Base-by-base conservation (phyloP, 2,888 invertebrate genomes). In the Pyrocoelia pectoralis region DNA sequence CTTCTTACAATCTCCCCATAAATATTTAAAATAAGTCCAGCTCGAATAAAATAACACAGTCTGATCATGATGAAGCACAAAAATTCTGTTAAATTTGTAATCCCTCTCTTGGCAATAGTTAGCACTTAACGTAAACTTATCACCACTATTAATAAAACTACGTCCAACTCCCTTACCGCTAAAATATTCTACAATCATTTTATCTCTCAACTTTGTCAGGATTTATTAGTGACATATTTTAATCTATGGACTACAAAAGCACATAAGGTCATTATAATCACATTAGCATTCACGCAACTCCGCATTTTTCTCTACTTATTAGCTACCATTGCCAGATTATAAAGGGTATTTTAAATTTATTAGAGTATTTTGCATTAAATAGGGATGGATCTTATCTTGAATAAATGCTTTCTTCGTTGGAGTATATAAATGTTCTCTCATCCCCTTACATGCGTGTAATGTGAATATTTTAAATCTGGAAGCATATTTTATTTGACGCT, bases 211-310 rank as follows among this genome's bases (percentile, higher is more conserved):
- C 3, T 28, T 13, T 28, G 13, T 13, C 18, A 50, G 18, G 18
- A 46, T 46, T 46, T 46, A 46, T 46, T 46, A n/a, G 46, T n/a
- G 46, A 46, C 18, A 46, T 46, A 17, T 46, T 46, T 46, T 46
- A 46, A 46, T 46, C 46, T 46, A 46, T 46, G 46, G 15, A 46
- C 46, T 17, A 46, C 17, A 29, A 33, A 33, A 52, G 51, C 51
- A 52, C 51, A 33, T 52, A n/a, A 29, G 24, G 51, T 52, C 51
- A 33, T 52, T 52, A 52, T 52, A 52, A 52, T 29, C 33, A 33
- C 51, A 33, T 52, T 52, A 52, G 17, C 33, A 52, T 52, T 17
- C 29, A 52, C 33, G 46, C 46, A 52, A 52, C 10, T 17, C 15
- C 33, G 33, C 51, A 33, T 33, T 52, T 33, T 29, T 50, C 50